A percentile compares a stretch with the other conserved stretches of the same genome.
Conservation (phyloP, 2,888 invertebrate species). For the Melinaea marsaeus region DNA sequence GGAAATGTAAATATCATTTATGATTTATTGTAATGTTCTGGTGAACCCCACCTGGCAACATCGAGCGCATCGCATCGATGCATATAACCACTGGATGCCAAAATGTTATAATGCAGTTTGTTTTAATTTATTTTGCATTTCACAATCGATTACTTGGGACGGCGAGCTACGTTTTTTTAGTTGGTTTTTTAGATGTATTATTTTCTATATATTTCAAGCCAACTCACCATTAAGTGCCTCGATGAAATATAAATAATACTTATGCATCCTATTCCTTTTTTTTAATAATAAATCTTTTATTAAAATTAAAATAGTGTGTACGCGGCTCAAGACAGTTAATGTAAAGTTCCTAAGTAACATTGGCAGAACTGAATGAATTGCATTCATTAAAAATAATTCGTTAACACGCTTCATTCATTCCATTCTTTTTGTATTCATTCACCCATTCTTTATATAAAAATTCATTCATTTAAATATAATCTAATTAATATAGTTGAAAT, state of each 20-base stretch:
- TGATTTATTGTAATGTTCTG: background rate
- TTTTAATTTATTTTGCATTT: too few relatives aligned
- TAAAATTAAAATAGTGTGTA: constrained; percentile 1
- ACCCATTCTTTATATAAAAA: background rate
- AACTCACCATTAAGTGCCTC: constrained; percentile 2
- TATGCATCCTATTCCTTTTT: background rate
- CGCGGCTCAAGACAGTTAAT: constrained; percentile 25
- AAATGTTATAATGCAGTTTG: too few relatives aligned
- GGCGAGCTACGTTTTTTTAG: too few relatives aligned
- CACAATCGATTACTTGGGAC: too few relatives aligned
- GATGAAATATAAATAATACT: background rate
- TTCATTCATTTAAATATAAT: background rate
- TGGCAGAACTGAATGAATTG: constrained; percentile 1
- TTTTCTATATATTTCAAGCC: background rate
- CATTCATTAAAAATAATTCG: too few relatives aligned
- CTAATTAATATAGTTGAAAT: constrained; percentile 17
- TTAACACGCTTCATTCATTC: too few relatives aligned
- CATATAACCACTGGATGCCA: background rate
- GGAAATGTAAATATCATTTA: constrained; percentile 7
- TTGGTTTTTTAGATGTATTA: background rate
- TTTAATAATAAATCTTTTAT: background rate
- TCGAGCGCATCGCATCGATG: constrained; percentile 6
- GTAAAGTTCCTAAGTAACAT: constrained; percentile 25
- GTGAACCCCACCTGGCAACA: background rate
- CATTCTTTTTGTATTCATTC: background rate